Evolutionary conservation across 2,888 invertebrate genomes (phyloP).

Genomic region (Cephus sareptanus): DNA sequence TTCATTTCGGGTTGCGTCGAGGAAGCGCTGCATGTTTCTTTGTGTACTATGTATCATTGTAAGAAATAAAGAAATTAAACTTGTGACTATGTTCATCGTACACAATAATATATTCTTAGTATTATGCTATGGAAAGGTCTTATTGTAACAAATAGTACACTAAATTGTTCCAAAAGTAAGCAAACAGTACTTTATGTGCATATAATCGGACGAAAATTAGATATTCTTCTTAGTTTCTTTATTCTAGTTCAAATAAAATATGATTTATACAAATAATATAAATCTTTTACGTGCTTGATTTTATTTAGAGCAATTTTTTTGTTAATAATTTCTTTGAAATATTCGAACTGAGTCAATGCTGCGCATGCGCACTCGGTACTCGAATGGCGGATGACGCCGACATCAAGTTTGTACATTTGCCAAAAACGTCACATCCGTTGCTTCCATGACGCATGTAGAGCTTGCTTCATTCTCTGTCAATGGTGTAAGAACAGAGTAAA

Average conservation of each 20-base stretch:
- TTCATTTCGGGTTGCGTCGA: neutral
- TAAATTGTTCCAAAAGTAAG: neutral
- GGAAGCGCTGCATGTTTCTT: too few relatives aligned
- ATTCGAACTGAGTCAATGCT: neutral
- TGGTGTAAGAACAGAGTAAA: neutral
- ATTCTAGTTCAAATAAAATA: neutral
- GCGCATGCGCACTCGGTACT: neutral
- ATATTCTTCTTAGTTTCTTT: neutral
- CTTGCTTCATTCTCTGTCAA: neutral
- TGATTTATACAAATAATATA: neutral
- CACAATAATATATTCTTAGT: neutral
- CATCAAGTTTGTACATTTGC: neutral
- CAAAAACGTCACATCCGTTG: conserved; percentile 1
- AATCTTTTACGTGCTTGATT: neutral
- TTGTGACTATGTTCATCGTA: neutral
- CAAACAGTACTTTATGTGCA: neutral
- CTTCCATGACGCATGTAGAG: conserved; percentile 4
- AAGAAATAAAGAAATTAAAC: neutral
- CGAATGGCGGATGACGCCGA: neutral
- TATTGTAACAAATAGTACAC: neutral
- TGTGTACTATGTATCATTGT: too few relatives aligned
- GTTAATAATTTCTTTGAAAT: neutral
- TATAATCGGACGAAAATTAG: neutral
- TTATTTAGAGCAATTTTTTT: neutral
- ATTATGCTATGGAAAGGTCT: neutral